These are phyloP conservation scores for Moxostoma hubbsi DNA, from an alignment of 2,797 vertebrate genomes.

Conservation along the genomic window DNA sequence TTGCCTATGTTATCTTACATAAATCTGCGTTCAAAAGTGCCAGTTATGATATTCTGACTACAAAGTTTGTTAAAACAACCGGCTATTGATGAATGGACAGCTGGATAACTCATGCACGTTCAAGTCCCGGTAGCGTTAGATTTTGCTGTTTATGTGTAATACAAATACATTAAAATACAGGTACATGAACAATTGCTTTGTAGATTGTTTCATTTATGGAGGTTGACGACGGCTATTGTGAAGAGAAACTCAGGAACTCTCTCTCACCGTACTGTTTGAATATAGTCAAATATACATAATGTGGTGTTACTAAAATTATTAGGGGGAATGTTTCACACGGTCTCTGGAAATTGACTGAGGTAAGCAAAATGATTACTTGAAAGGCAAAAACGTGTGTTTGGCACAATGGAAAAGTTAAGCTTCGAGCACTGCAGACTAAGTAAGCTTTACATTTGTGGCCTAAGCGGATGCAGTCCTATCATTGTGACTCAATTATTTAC, in stretches of 20 bases:
- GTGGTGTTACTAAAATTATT: too few species aligned
- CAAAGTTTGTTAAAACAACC: conserved; percentile 22
- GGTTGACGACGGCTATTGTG: neutral
- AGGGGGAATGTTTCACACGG: too few species aligned
- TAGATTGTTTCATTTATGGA: neutral
- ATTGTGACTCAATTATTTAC: neutral
- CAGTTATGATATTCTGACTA: neutral
- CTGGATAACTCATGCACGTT: neutral
- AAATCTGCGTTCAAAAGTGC: conserved; percentile 31
- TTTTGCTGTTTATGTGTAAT: neutral
- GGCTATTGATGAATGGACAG: conserved; percentile 44
- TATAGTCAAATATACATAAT: neutral
- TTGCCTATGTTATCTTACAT: neutral
- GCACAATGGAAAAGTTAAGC: neutral
- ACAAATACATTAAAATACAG: neutral
- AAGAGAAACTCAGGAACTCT: neutral
- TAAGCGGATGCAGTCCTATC: too few species aligned
- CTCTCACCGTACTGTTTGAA: neutral
- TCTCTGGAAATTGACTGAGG: neutral
- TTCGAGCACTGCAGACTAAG: neutral
- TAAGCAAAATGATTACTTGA: neutral
- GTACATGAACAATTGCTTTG: neutral
- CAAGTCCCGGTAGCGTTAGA: neutral
- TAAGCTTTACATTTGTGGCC: neutral
- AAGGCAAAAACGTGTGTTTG: neutral